These are phyloP conservation scores for Mesembrinibis cayennensis DNA, from an alignment of 2,113 vertebrate genomes.

Conservation along the genomic window DNA sequence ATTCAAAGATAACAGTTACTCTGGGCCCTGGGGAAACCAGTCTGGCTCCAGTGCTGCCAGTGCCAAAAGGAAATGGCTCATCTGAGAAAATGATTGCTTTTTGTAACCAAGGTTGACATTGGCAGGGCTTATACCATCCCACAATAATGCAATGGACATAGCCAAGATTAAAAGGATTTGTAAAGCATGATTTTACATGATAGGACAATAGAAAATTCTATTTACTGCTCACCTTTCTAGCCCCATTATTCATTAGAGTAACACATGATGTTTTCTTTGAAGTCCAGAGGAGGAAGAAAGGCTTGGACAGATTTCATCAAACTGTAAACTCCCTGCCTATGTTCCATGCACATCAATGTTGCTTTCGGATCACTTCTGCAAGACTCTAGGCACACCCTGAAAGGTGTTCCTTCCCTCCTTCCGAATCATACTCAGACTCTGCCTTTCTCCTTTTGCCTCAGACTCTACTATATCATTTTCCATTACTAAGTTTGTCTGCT, in stretches of 20 bases:
- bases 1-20: not conserved
- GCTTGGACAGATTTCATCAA: not conserved
- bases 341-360: not conserved
- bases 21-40: not conserved
- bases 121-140: not conserved
- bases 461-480: not conserved
- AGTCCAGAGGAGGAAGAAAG: not conserved
- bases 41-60: not conserved
- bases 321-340: not conserved
- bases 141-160: not conserved
- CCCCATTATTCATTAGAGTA: not conserved
- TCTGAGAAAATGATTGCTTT: not conserved
- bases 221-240: not conserved
- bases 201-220: not conserved
- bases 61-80: not conserved
- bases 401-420: not conserved
- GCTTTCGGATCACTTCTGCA: not conserved
- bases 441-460: not conserved
- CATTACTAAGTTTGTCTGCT: not conserved
- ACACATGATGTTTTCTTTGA: not conserved
- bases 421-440: not conserved
- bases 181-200: not conserved
- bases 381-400: not conserved
- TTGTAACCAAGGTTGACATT: not conserved
- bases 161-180: not conserved